These are phyloP conservation scores for Tragelaphus imberbis DNA, from an alignment of 2,113 vertebrate species.

Conservation along the genomic window DNA sequence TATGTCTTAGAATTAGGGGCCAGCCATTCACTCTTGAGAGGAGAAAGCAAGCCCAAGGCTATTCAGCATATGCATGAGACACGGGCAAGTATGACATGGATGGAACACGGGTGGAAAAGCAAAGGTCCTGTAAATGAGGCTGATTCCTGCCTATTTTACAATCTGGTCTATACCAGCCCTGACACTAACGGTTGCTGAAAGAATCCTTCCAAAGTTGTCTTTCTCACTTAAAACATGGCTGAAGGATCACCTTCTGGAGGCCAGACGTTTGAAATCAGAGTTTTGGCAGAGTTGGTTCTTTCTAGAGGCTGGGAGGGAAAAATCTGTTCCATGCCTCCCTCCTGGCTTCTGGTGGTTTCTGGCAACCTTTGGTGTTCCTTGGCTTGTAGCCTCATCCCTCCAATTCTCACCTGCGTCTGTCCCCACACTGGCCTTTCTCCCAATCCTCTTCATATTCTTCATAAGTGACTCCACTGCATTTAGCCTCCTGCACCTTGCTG, in stretches of 20 bases:
- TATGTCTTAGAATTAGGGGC: neutral
- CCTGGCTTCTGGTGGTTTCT: neutral
- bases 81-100: neutral
- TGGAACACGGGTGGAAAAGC: neutral
- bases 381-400: neutral
- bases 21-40: neutral
- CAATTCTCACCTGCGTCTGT: fast-evolving
- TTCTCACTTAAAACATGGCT: neutral
- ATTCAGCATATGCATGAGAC: fast-evolving
- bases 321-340: neutral
- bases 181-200: neutral
- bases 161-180: neutral
- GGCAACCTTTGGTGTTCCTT: too few species aligned
- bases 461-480: neutral
- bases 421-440: fast-evolving
- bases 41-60: neutral
- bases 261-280: neutral
- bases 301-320: neutral
- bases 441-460: neutral
- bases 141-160: neutral
- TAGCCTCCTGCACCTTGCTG: neutral
- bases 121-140: neutral
- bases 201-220: neutral
- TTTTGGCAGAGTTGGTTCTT: neutral
- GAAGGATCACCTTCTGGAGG: neutral